Evolutionary conservation across 2,888 invertebrate genomes (phyloP).

Genomic region (Rotaria magnacalcarata): DNA sequence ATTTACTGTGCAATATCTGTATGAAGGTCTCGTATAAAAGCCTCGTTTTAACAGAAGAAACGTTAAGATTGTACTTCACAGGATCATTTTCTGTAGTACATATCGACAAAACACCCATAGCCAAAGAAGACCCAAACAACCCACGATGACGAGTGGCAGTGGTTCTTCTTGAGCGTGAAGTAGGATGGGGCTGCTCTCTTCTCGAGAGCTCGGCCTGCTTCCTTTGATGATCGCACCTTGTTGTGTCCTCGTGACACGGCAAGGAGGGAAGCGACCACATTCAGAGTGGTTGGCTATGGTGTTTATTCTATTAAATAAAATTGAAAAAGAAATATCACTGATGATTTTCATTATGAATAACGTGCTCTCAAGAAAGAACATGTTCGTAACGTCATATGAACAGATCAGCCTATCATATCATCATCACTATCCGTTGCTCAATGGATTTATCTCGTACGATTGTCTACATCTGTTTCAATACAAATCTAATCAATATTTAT

Average conservation of each 20-base stretch:
- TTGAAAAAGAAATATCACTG: neutral
- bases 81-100: slow-evolving; percentile 36
- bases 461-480: neutral
- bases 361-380: neutral
- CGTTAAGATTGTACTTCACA: slow-evolving; percentile 19
- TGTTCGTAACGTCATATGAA: neutral
- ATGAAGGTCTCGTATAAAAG: neutral
- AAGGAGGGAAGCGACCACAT: slow-evolving; percentile 36
- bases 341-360: neutral
- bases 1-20: slow-evolving; percentile 23
- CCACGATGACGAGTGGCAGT: slow-evolving; percentile 37
- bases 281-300: slow-evolving; percentile 34
- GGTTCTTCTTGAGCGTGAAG: slow-evolving; percentile 37
- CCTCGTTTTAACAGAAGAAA: neutral
- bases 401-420: neutral
- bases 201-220: slow-evolving; percentile 37
- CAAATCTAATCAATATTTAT: too few relatives aligned
- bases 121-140: slow-evolving; percentile 36
- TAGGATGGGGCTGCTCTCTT: slow-evolving; percentile 36
- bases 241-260: neutral
- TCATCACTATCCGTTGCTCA: neutral
- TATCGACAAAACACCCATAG: slow-evolving; percentile 38
- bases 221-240: slow-evolving; percentile 36
- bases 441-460: neutral
- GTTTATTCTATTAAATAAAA: neutral